Conservation (phyloP, 2,797 vertebrate species). For the Poliocrania exsul region DNA sequence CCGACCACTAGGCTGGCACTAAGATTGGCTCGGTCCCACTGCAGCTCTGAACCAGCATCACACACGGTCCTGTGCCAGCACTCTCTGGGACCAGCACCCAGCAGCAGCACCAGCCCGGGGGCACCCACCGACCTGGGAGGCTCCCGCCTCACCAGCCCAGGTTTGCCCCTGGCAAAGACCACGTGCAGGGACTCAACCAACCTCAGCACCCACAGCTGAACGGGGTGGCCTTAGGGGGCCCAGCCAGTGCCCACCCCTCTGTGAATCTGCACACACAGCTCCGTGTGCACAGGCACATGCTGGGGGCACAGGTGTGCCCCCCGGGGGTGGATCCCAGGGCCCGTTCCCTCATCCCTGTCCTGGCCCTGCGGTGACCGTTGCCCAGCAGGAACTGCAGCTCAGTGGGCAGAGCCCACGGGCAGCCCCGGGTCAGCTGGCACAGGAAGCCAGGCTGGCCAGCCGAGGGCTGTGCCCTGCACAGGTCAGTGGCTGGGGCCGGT, state of each 20-base stretch:
- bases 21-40: too few relatives aligned
- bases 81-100: too few relatives aligned
- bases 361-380: background rate
- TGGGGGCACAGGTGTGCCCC: background rate
- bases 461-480: background rate
- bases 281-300: background rate
- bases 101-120: too few relatives aligned
- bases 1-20: too few relatives aligned
- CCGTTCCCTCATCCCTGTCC: background rate
- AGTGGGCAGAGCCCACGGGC: background rate
- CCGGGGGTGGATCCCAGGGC: fast-evolving
- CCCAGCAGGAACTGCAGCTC: background rate
- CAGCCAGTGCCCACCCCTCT: background rate
- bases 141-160: too few relatives aligned
- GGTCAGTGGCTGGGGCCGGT: background rate
- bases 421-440: background rate
- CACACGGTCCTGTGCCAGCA: too few relatives aligned
- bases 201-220: background rate
- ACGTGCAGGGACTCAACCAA: fast-evolving
- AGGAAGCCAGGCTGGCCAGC: background rate
- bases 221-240: too few relatives aligned
- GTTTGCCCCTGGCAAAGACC: background rate
- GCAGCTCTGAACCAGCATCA: too few relatives aligned
- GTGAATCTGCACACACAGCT: fast-evolving
- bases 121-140: background rate